Base-by-base conservation (phyloP, 2,888 invertebrate species). In the Blomia tropicalis region DNA sequence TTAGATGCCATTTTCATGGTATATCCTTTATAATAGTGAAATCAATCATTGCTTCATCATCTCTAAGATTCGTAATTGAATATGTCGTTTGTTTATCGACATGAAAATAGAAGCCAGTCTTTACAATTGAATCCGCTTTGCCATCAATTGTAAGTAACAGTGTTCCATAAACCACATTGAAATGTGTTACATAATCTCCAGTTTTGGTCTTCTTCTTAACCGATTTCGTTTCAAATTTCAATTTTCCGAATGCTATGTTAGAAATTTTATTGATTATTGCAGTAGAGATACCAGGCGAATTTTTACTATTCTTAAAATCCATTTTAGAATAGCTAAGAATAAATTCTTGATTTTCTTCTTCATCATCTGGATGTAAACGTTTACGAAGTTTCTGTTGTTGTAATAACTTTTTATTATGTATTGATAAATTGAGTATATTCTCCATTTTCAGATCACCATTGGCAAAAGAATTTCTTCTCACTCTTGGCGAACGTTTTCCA, bases 341-440 rank as follows among this genome's bases (percentile, higher is more conserved):
- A 22, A 11, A 23, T n/a, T 47, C 11, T 2, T 3, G 25, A 4
- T 59, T 25, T 11, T 36, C 11, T 2, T 2, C 3, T n/a, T 25
- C 23, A 19, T 32, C 29, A n/a, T n/a, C n/a, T n/a, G n/a, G n/a
- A n/a, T n/a, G n/a, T n/a, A n/a, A n/a, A n/a, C n/a, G n/a, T 19
- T 63, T 43, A 4, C 22, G 19, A 25, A 29, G 29, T 4, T 5
- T 7, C 19, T 7, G 7, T 11, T 7, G 5, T 23, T 47, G 5
- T 7, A 11, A 7, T 19, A 47, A 11, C 36, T 31, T 56, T 56
- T 23, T 56, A 7, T 19, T 19, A 43, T 63, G 59, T 27, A 63
- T 27, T 2, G 63, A 63, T 11, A 63, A 29, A 32, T 63, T 36
- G 4, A 61, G 43, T 19, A 51, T 27, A 53, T 60, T 62, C 5